A percentile compares a stretch with the other conserved stretches of the same genome.
These are phyloP conservation scores for Lamellibrachia luymesi DNA, from an alignment of 1,140 invertebrate species.

Conservation along the genomic window DNA sequence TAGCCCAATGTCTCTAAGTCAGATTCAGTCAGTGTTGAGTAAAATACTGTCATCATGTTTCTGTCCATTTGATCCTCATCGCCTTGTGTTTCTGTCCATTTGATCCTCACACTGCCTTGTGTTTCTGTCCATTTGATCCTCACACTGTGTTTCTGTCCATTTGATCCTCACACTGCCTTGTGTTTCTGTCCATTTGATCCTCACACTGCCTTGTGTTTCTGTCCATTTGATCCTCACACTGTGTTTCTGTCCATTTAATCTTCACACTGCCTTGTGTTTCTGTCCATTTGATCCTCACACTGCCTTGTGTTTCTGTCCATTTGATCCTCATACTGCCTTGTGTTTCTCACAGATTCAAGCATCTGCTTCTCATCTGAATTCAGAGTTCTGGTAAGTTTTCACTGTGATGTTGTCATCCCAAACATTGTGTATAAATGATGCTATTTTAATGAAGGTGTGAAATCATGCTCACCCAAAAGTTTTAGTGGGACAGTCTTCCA, in stretches of 20 bases:
- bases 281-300: not conserved
- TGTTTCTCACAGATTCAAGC: not conserved
- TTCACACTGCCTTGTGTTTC: not conserved
- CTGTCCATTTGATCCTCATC: too few relatives aligned
- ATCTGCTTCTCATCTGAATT: conserved; percentile 48
- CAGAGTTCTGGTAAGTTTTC: conserved; percentile 55
- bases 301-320: not conserved
- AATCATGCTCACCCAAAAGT: too few relatives aligned
- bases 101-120: too few relatives aligned
- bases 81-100: too few relatives aligned
- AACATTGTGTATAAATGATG: not conserved
- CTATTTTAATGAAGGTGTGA: not conserved
- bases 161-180: too few relatives aligned
- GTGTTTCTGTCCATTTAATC: not conserved
- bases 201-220: not conserved
- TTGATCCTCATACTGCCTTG: not conserved
- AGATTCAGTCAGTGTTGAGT: too few relatives aligned
- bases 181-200: not conserved
- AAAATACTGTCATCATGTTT: too few relatives aligned
- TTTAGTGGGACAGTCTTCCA: too few relatives aligned
- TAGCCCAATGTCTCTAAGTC: too few relatives aligned
- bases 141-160: too few relatives aligned
- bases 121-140: too few relatives aligned
- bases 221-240: too few relatives aligned
- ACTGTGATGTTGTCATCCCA: not conserved